These are phyloP conservation scores for Symphodus melops DNA, from an alignment of 2,113 vertebrate genomes.

Conservation along the genomic window DNA sequence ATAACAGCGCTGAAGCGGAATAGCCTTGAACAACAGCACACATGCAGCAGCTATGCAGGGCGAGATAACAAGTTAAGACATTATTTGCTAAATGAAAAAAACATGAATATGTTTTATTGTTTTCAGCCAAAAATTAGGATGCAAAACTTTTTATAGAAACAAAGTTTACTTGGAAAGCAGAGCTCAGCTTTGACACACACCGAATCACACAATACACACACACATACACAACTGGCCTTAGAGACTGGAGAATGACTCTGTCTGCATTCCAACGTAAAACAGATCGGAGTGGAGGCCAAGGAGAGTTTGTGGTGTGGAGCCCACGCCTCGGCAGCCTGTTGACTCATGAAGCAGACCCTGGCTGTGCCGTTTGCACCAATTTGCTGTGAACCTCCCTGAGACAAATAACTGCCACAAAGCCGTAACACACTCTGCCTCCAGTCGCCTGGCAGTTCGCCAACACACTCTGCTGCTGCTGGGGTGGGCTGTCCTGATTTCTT, in stretches of 20 bases:
- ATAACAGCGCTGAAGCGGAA: constrained; percentile 43
- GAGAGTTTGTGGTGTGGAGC: constrained; percentile 54
- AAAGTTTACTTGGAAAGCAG: constrained; percentile 6
- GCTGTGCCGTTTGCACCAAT: constrained; percentile 76
- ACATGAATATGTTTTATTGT: constrained; percentile 1
- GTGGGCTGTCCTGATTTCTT: constrained; percentile 28
- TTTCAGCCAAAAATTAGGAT: neutral
- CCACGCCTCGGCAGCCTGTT: constrained; percentile 63
- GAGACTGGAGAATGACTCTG: constrained; percentile 17
- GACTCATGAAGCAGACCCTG: constrained; percentile 69
- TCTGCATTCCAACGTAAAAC: constrained; percentile 63
- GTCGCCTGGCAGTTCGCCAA: constrained; percentile 68
- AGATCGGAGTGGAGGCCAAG: constrained; percentile 51
- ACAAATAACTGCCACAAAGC: constrained; percentile 75
- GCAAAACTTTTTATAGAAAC: constrained; percentile 11
- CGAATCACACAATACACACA: neutral
- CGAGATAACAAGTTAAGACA: constrained; percentile 31
- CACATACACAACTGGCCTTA: constrained; percentile 7
- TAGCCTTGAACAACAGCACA: constrained; percentile 36
- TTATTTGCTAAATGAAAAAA: neutral
- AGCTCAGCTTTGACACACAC: constrained; percentile 25
- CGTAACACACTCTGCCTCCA: constrained; percentile 54
- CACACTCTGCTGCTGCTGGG: constrained; percentile 49
- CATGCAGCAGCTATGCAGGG: constrained; percentile 43
- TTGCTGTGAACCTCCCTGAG: constrained; percentile 73